Evolutionary conservation across 1,140 invertebrate species (phyloP).

Genomic region (Heterodera carotae): DNA sequence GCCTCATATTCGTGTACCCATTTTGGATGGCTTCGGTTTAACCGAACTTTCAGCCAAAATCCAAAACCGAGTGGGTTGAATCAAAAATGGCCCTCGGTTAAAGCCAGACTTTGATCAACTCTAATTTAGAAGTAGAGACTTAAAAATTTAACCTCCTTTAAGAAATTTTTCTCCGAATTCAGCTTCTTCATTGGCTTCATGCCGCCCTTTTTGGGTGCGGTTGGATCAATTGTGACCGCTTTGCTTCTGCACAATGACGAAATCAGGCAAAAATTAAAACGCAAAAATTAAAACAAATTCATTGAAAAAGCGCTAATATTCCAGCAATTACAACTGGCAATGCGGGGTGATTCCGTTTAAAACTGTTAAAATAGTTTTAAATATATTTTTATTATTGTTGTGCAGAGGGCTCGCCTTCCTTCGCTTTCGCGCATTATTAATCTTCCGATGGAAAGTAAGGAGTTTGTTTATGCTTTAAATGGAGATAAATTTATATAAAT

Average conservation of each 20-base stretch:
- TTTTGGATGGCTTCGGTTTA: no score
- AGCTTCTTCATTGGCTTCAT: slow-evolving; percentile 60
- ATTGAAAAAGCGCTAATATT: slow-evolving; percentile 17
- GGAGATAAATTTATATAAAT: no score
- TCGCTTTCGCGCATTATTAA: slow-evolving; percentile 62
- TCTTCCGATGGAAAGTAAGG: slow-evolving; percentile 54
- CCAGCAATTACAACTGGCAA: slow-evolving; percentile 64
- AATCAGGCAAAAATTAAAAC: slow-evolving; percentile 51
- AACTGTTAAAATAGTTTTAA: slow-evolving; percentile 6
- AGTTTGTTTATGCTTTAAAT: background rate
- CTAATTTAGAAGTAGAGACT: no score
- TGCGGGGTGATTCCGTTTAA: slow-evolving; percentile 56
- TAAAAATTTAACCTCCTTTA: no score
- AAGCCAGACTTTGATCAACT: no score
- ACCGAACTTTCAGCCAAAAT: no score
- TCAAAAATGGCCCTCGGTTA: no score
- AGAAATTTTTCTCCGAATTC: no score
- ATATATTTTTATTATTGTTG: no score
- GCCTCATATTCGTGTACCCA: no score
- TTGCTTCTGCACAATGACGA: slow-evolving; percentile 64
- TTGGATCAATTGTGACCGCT: slow-evolving; percentile 61
- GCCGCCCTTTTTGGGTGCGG: slow-evolving; percentile 62
- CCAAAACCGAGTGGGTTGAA: no score
- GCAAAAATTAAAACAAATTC: no score
- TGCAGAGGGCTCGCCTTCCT: slow-evolving; percentile 58